Conservation (phyloP, 2,797 vertebrate genomes). For the Molossus alvarezi region DNA sequence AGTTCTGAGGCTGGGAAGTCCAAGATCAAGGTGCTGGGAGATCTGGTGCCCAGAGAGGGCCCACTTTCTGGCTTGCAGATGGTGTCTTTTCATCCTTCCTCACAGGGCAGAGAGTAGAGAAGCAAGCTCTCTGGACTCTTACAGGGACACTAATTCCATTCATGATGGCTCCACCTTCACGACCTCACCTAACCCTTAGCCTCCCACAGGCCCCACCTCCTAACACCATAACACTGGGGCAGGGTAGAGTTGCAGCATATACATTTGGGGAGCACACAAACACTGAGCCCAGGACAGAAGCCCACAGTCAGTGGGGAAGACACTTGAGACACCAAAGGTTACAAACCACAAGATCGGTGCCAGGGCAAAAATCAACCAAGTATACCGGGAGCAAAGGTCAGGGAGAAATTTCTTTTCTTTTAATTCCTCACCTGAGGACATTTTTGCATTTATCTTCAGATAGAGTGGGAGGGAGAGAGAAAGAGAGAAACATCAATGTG, state of each 20-base stretch:
- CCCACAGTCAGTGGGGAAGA: neutral
- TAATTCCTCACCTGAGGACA: no score
- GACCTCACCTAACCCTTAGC: neutral
- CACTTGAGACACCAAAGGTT: neutral
- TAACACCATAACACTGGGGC: neutral
- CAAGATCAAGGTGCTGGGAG: neutral
- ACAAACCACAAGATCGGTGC: accelerated
- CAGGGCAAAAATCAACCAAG: neutral
- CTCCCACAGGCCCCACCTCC: neutral
- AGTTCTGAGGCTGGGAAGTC: neutral
- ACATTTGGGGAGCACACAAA: neutral
- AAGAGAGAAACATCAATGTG: no score
- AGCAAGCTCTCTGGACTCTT: neutral
- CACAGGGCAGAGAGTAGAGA: neutral
- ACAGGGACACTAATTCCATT: neutral
- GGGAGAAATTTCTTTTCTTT: neutral
- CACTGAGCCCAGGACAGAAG: neutral
- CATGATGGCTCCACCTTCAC: neutral
- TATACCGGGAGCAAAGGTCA: neutral
- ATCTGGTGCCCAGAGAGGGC: no score
- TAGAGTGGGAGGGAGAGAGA: no score
- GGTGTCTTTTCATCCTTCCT: no score
- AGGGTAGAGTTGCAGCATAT: neutral
- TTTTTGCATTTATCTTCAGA: no score
- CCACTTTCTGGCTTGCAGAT: no score